Conservation (phyloP, 1,140 invertebrate genomes). For the Drosophila quadrilineata region DNA sequence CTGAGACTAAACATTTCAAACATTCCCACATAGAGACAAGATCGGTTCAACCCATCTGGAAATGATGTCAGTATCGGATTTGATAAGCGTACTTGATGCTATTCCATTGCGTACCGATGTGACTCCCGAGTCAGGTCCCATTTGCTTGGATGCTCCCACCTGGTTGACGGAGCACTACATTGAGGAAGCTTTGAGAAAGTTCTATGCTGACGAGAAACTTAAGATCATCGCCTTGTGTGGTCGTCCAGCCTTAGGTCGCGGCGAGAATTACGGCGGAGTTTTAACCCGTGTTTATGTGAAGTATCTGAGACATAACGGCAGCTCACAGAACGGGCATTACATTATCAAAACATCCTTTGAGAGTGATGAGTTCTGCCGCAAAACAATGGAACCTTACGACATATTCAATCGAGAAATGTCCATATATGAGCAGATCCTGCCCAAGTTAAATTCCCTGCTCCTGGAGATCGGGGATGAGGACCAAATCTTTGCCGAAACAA, state of each 20-base stretch:
- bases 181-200: slow-evolving; percentile 44
- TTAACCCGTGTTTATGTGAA: slow-evolving; percentile 56
- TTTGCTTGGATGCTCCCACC: slow-evolving; percentile 44
- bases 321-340: slow-evolving; percentile 38
- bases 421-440: slow-evolving; percentile 74
- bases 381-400: slow-evolving; percentile 68
- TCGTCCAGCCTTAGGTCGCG: slow-evolving; percentile 65
- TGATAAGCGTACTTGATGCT: slow-evolving; percentile 54
- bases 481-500: slow-evolving; percentile 67
- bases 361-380: slow-evolving; percentile 58
- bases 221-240: slow-evolving; percentile 46
- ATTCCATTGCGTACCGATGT: slow-evolving; percentile 36
- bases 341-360: slow-evolving; percentile 74
- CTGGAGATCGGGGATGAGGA: slow-evolving; percentile 57
- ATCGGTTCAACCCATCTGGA: background rate
- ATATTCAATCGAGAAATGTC: slow-evolving; percentile 77
- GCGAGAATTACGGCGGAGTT: slow-evolving; percentile 76
- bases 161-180: slow-evolving; percentile 68
- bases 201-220: slow-evolving; percentile 50
- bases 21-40: slow-evolving; percentile 1
- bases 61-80: slow-evolving; percentile 65
- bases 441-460: slow-evolving; percentile 62
- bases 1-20: no score
- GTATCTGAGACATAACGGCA: slow-evolving; percentile 37
- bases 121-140: background rate